These are phyloP conservation scores for Eupithecia subfuscata DNA, from an alignment of 2,888 invertebrate genomes.

Conservation along the genomic window DNA sequence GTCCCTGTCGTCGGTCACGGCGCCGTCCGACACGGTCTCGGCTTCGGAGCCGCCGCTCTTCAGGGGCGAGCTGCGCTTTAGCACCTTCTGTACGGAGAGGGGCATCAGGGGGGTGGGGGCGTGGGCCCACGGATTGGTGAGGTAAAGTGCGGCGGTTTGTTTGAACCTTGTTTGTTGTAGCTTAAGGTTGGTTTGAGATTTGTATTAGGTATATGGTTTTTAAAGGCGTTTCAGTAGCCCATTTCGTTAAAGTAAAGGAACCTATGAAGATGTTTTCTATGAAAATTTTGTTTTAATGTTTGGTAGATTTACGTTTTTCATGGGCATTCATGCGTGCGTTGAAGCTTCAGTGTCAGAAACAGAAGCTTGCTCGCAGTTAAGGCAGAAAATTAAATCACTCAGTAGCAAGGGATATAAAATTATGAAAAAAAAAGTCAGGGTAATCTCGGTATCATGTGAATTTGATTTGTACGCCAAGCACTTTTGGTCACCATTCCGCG, in stretches of 20 bases:
- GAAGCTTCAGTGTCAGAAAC: slow-evolving; percentile 30
- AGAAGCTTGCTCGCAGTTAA: slow-evolving; percentile 21
- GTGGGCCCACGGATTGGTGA: slow-evolving; percentile 20
- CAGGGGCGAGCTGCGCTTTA: slow-evolving; percentile 71
- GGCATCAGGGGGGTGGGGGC: not conserved
- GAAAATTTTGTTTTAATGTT: not conserved
- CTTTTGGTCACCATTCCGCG: slow-evolving; percentile 29
- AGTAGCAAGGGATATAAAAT: not conserved
- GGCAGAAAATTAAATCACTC: slow-evolving; percentile 24
- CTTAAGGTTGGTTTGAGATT: not conserved
- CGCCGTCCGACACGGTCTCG: slow-evolving; percentile 64
- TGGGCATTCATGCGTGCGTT: slow-evolving; percentile 34
- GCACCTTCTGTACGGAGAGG: slow-evolving; percentile 63
- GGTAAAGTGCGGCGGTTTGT: slow-evolving; percentile 23
- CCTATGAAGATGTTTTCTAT: not conserved
- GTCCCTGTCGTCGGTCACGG: slow-evolving; percentile 61
- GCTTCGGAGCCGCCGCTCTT: slow-evolving; percentile 75
- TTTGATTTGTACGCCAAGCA: slow-evolving; percentile 17
- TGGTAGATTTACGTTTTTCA: not conserved
- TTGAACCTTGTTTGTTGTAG: not conserved
- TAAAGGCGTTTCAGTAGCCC: not conserved
- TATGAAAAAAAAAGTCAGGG: not conserved
- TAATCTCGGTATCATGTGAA: not conserved
- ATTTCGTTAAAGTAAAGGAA: not conserved
- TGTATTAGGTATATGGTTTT: not conserved